Evolutionary conservation across 2,113 vertebrate species (phyloP).

Genomic region (Acanthisitta chloris): DNA sequence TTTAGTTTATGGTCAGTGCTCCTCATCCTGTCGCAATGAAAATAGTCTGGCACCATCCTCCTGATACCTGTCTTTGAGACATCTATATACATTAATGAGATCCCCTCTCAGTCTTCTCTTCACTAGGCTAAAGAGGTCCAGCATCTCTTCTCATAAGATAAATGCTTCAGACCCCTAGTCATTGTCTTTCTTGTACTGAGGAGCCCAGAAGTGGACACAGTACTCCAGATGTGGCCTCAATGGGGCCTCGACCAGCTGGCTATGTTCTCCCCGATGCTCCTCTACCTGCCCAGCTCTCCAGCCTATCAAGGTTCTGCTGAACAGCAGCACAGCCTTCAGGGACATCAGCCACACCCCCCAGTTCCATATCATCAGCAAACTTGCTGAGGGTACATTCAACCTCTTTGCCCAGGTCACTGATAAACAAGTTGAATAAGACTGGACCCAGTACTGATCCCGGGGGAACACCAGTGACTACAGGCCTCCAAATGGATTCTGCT

Average conservation of each 20-base stretch:
- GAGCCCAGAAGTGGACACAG: neutral
- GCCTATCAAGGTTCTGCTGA: fast-evolving
- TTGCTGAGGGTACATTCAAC: neutral
- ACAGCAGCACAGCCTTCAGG: neutral
- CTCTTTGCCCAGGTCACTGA: neutral
- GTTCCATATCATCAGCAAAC: neutral
- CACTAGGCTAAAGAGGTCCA: neutral
- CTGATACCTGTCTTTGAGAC: neutral
- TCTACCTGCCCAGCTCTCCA: neutral
- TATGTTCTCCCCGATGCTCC: fast-evolving
- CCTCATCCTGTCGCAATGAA: neutral
- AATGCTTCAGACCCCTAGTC: neutral
- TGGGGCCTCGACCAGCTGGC: neutral
- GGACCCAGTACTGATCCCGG: neutral
- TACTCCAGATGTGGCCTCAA: neutral
- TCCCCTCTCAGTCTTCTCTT: neutral
- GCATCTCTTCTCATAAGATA: neutral
- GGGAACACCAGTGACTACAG: neutral
- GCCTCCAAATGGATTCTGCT: neutral
- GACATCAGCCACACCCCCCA: neutral
- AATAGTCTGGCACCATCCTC: neutral
- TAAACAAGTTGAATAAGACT: neutral
- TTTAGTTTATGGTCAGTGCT: neutral
- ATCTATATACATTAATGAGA: neutral
- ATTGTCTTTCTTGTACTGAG: neutral